phyloP scores from a whole-genome alignment of 2,113 vertebrate genomes.

The Perognathus longimembris region DNA sequence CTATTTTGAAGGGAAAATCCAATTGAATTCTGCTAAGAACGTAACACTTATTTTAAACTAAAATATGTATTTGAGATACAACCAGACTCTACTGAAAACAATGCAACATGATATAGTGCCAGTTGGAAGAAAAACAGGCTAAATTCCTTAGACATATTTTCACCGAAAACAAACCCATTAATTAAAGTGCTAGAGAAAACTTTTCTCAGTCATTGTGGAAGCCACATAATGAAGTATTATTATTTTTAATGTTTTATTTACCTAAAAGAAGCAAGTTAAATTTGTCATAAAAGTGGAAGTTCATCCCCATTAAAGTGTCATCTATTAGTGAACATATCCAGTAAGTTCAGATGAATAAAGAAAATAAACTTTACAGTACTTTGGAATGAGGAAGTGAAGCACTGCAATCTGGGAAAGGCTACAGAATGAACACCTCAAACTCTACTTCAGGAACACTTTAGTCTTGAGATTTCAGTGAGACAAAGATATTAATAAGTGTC shows the following conservation, averaged over 20 bases:
- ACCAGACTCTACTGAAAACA: background rate
- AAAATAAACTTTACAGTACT: slow-evolving; percentile 54
- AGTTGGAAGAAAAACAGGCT: slow-evolving; percentile 61
- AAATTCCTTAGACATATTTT: slow-evolving; percentile 65
- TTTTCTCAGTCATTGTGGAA: slow-evolving; percentile 54
- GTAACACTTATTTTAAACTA: slow-evolving; percentile 5
- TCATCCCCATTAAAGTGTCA: slow-evolving; percentile 44
- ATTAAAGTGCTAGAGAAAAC: slow-evolving; percentile 80
- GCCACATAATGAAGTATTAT: slow-evolving; percentile 57
- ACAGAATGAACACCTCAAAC: slow-evolving; percentile 38
- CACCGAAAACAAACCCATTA: slow-evolving; percentile 69
- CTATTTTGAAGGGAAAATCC: background rate
- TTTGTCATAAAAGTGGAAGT: slow-evolving; percentile 81
- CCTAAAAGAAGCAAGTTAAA: slow-evolving; percentile 75
- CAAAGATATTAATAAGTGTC: slow-evolving; percentile 62
- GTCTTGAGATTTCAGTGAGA: slow-evolving; percentile 47
- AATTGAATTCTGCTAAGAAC: background rate
- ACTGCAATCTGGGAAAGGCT: background rate
- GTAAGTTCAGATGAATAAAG: slow-evolving; percentile 72
- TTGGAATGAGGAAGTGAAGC: background rate
- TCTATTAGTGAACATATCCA: slow-evolving; percentile 73
- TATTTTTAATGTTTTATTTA: slow-evolving; percentile 79
- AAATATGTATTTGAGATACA: slow-evolving; percentile 29
- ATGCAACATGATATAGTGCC: background rate
- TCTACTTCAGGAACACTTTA: slow-evolving; percentile 19